phyloP scores from a whole-genome alignment of 2,113 vertebrate species.

The Chiloscyllium plagiosum region DNA sequence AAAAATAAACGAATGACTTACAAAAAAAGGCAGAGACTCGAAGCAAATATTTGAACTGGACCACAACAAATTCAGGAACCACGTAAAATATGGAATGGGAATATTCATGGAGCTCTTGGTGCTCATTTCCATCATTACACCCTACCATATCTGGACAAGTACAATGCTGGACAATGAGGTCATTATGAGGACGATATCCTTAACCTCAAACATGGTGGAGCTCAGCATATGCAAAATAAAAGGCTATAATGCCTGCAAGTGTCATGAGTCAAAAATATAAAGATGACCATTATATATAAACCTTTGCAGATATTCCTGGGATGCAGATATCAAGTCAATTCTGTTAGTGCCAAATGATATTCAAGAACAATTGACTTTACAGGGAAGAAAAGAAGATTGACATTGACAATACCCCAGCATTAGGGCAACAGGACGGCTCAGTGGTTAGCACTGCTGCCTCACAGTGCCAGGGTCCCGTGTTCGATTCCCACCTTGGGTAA shows the following conservation, averaged over 20 bases:
- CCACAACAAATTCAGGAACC: background rate
- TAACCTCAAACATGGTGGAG: background rate
- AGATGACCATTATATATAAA: background rate
- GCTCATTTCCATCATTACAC: background rate
- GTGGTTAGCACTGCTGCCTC: too few species aligned
- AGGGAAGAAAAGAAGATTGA: background rate
- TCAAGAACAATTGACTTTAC: background rate
- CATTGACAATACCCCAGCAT: background rate
- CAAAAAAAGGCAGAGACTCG: background rate
- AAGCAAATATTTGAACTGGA: background rate
- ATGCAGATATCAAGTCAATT: background rate
- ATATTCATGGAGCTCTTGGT: background rate
- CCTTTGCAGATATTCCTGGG: background rate
- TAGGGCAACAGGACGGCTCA: too few species aligned
- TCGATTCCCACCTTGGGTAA: too few species aligned
- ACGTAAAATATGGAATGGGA: background rate
- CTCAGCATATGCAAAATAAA: background rate
- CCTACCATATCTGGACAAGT: background rate
- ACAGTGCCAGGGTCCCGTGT: too few species aligned
- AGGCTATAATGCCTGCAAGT: background rate
- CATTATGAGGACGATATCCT: background rate
- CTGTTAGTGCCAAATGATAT: background rate
- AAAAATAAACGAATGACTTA: background rate
- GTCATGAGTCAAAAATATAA: background rate
- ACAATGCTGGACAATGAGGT: background rate